Evolutionary conservation across 2,888 invertebrate species (phyloP).

Genomic region (Dioctria rufipes): DNA sequence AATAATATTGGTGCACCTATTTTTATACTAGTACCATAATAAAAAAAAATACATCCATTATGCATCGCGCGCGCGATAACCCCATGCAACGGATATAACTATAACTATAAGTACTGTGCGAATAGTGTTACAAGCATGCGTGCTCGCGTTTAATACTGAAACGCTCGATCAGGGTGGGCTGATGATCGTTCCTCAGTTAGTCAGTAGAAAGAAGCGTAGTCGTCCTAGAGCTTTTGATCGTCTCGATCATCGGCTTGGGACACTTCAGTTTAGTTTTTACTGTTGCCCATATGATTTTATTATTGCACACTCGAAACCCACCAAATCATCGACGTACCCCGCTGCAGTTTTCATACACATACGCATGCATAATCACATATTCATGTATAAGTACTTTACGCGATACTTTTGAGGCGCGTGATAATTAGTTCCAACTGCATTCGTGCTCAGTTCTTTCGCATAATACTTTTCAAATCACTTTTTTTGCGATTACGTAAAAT

Average conservation of each 20-base stretch:
- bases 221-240: slow-evolving; percentile 48
- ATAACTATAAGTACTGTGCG: slow-evolving; percentile 4
- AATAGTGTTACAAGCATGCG: slow-evolving; percentile 48
- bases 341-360: background rate
- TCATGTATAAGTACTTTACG: background rate
- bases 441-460: slow-evolving; percentile 43
- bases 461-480: slow-evolving; percentile 16
- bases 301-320: slow-evolving; percentile 17
- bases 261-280: slow-evolving; percentile 19
- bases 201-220: slow-evolving; percentile 43
- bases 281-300: slow-evolving; percentile 19
- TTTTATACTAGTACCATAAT: slow-evolving; percentile 19
- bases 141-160: slow-evolving; percentile 50
- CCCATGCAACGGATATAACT: background rate
- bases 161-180: slow-evolving; percentile 25
- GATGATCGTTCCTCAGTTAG: background rate
- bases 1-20: slow-evolving; percentile 36
- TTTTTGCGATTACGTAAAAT: slow-evolving; percentile 51
- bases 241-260: no score
- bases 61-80: slow-evolving; percentile 7
- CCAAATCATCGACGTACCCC: background rate
- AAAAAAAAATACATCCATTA: slow-evolving; percentile 17
- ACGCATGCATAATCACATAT: background rate
- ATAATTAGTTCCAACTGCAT: slow-evolving; percentile 56
- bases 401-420: slow-evolving; percentile 53